These are phyloP conservation scores for Rhabdomys pumilio DNA, from an alignment of 2,797 vertebrate genomes.

Conservation along the genomic window DNA sequence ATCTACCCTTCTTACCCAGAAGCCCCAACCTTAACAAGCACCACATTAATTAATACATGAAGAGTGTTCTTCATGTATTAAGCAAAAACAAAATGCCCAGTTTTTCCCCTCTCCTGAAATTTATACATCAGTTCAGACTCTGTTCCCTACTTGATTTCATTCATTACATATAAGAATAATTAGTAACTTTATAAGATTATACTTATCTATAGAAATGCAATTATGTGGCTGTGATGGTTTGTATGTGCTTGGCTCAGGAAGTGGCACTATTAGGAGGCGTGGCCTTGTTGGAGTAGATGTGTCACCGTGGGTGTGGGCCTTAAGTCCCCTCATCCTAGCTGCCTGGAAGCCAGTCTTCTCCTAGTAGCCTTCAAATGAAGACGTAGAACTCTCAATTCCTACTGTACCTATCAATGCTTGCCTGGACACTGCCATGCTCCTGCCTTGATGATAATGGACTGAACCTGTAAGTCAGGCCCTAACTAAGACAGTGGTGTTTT, in stretches of 20 bases:
- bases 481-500: neutral
- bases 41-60: too few species aligned
- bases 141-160: conserved; percentile 1
- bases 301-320: neutral
- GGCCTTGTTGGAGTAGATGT: neutral
- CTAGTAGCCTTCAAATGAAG: neutral
- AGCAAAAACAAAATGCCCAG: conserved; percentile 35
- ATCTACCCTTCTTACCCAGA: neutral
- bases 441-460: neutral
- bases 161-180: conserved; percentile 32
- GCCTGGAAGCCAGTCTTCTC: neutral
- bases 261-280: neutral
- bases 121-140: conserved; percentile 5
- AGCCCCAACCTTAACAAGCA: conserved; percentile 17
- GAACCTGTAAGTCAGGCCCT: neutral
- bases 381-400: neutral
- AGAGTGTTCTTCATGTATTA: neutral
- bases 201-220: neutral
- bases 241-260: neutral
- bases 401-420: neutral
- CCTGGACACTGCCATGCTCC: neutral
- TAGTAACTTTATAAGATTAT: neutral
- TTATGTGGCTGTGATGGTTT: neutral
- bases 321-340: neutral
- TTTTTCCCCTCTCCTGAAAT: neutral